Evolutionary conservation across 1,140 invertebrate species (phyloP), one percentile per base, ranked within the genome.

Genomic region (Atopsyche davidsoni): DNA sequence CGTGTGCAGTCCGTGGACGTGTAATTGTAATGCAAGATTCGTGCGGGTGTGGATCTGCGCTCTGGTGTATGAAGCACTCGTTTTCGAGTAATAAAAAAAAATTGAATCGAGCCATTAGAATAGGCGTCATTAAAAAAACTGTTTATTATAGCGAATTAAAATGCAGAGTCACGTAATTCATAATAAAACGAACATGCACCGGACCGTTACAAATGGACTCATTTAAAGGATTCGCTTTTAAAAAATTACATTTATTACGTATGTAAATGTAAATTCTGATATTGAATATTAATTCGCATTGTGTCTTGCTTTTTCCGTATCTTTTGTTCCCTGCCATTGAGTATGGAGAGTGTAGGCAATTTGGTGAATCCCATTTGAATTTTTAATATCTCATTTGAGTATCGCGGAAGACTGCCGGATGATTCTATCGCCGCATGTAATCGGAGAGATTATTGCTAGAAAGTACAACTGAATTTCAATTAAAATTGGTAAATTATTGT

Each of bases 121-220:
- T 52, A 36, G 50, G 36, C 36, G 36, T 39, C 36, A 39, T 39
- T 14, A 45, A 52, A 52, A 52, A 52, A 52, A 52, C 50, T 52
- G 50, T 52, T 52, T 52, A 52, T 52, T 52, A 52, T 52, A 43
- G 44, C 43, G 32, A 52, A 52, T 52, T 52, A 52, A 52, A 52
- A 52, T 52, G 50, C 50, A 38, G 17, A 52, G 50, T 52, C 50
- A 52, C 50, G 50, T 52, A 52, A 42, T 46, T 52, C 46, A 52
- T 52, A 52, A 48, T 48, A 48, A 48, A 48, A 48, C 38, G 46
- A 40, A 52, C 50, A 52, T 52, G 50, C 50, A 52, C 43, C 50
- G 32, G 24, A 46, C 34, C 50, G 46, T 42, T 52, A 46, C 50
- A 45, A 52, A 52, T 52, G 50, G 49, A 51, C 49, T 51, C 46